These are phyloP conservation scores for Bubo scandiacus DNA, from an alignment of 2,113 vertebrate genomes.

Conservation along the genomic window DNA sequence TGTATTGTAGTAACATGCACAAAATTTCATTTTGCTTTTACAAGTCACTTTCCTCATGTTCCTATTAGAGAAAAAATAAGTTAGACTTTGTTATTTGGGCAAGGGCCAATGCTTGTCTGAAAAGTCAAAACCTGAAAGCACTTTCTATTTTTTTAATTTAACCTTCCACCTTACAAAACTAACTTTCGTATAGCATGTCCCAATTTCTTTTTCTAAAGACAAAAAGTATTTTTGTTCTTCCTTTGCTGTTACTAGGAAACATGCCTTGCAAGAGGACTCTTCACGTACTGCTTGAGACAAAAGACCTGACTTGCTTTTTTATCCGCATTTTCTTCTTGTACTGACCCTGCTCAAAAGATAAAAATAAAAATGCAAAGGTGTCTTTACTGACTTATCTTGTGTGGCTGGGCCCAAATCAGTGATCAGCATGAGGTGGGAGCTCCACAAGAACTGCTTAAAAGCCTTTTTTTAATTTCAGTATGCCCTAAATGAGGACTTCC, in stretches of 20 bases:
- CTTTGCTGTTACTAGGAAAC: constrained; percentile 55
- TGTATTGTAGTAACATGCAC: not conserved
- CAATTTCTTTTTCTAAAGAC: constrained; percentile 33
- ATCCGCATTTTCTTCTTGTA: not conserved
- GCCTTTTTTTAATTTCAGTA: not conserved
- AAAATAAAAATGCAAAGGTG: constrained; percentile 1
- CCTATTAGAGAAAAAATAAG: not conserved
- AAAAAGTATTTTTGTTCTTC: constrained; percentile 49
- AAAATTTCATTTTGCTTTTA: not conserved
- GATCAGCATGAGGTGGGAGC: not conserved
- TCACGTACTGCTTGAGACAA: constrained; percentile 29
- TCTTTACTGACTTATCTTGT: not conserved
- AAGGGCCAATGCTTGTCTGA: not conserved
- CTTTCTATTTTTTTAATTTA: not conserved
- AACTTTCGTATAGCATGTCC: not conserved
- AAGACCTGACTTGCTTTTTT: constrained; percentile 27
- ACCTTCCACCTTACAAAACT: not conserved
- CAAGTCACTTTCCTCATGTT: not conserved
- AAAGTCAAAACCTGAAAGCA: not conserved
- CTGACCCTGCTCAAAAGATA: not conserved
- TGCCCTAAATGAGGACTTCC: not conserved
- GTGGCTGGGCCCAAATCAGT: not conserved
- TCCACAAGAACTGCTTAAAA: not conserved
- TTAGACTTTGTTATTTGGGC: not conserved
- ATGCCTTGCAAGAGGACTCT: not conserved